Evolutionary conservation across 2,888 invertebrate genomes (phyloP), one percentile per base, ranked within the genome.

Genomic region (Chaitophorus viminalis): DNA sequence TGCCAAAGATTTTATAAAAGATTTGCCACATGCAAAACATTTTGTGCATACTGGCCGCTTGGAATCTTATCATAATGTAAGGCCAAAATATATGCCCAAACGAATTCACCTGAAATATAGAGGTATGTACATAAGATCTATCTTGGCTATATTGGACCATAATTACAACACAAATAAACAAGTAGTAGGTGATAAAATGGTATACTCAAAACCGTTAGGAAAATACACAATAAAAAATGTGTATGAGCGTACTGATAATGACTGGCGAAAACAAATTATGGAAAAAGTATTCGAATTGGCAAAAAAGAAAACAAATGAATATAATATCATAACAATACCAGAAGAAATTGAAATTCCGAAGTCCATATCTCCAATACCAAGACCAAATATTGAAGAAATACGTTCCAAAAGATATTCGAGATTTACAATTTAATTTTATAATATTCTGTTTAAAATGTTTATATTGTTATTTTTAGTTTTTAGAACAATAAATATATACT

Each of bases 1-100:
- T 29, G 29, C 60, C 9, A 79, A 79, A 60, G 79, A 54, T 60
- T 79, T 79, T 36, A 79, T 36, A 31, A 74, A 74, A 36, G 74
- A 74, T 29, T 75, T 75, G 25, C 17, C 14, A 52, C 79, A 78
- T 78, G 54, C 79, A n/a, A 78, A 78, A 39, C 79, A 78, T 54
- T 78, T 46, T 54, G 5, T 39, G 8, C 79, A 78, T 52, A 78
- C 79, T 25, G 52, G 86, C 14, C 11, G 39, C n/a, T 52, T 86
- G 46, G 86, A 86, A 36, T 86, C 86, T 14, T 86, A 86, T 60
- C 86, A 82, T 82, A 86, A 86, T 81, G 60, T 65, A n/a, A 60
- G 78, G 17, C 74, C 70, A 29, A 88, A 82, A 46, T 88, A 70
- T 8, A 36, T 72, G 68, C 86, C 88, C 17, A 88, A 88, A 86